Percentiles rank a stretch among this genome's conserved stretches.
These are phyloP conservation scores for Acleris literana DNA, from an alignment of 2,888 invertebrate genomes.

Conservation along the genomic window DNA sequence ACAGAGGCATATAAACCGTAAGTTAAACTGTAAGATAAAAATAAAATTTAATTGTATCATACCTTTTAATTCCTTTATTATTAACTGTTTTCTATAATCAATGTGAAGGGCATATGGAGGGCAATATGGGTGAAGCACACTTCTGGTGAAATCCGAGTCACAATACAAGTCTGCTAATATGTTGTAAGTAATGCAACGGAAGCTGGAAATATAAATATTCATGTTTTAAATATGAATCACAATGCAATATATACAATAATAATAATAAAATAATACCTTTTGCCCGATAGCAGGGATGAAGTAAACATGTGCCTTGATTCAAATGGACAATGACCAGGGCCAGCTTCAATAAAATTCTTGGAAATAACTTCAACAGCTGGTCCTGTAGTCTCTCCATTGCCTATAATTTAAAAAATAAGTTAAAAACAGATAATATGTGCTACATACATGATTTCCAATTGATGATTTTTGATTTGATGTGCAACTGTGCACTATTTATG, in stretches of 20 bases:
- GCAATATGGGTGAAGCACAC: constrained; percentile 92
- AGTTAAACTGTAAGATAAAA: constrained; percentile 19
- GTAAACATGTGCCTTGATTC: constrained; percentile 91
- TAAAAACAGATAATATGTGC: constrained; percentile 41
- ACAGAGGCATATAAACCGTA: too few species aligned
- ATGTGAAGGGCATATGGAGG: constrained; percentile 90
- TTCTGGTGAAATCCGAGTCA: constrained; percentile 90
- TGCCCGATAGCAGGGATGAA: constrained; percentile 73
- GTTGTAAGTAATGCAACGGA: constrained; percentile 94
- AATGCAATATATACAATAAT: neutral
- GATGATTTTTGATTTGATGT: too few species aligned
- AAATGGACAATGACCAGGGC: constrained; percentile 92
- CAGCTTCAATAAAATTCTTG: constrained; percentile 85
- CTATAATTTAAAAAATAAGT: constrained; percentile 59
- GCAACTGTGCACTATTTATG: too few species aligned
- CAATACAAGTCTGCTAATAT: constrained; percentile 96
- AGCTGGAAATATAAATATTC: constrained; percentile 70
- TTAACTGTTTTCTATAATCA: constrained; percentile 93
- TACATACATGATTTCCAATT: too few species aligned
- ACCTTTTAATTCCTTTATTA: constrained; percentile 92
- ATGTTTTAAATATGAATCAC: too few species aligned
- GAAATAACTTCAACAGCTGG: constrained; percentile 85
- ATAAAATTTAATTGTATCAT: constrained; percentile 40
- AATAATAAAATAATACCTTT: constrained; percentile 77
- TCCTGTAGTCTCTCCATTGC: constrained; percentile 81